These are phyloP conservation scores for Xyrichtys novacula DNA, from an alignment of 2,797 vertebrate genomes.

Conservation along the genomic window DNA sequence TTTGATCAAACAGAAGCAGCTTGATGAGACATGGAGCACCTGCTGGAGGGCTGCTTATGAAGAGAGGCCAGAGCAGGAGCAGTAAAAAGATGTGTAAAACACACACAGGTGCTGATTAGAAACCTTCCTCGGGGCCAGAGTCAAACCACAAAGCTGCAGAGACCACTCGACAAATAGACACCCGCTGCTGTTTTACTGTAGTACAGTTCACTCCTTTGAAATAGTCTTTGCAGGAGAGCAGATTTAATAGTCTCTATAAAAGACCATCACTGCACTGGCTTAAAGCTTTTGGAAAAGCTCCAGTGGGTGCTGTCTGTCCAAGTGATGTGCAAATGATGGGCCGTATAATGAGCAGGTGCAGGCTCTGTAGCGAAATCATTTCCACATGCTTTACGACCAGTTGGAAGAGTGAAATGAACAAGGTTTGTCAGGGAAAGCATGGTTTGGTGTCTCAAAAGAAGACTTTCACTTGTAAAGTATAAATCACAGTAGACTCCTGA, in stretches of 20 bases:
- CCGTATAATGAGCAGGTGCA: conserved; percentile 73
- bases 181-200: conserved; percentile 45
- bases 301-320: conserved; percentile 58
- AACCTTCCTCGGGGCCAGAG: conserved; percentile 29
- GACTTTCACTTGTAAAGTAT: not conserved
- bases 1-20: conserved; percentile 55
- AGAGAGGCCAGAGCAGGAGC: conserved; percentile 60
- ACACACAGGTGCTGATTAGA: conserved; percentile 63
- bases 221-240: conserved; percentile 55
- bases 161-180: conserved; percentile 52
- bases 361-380: conserved; percentile 50
- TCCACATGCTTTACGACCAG: conserved; percentile 55
- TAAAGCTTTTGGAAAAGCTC: conserved; percentile 57
- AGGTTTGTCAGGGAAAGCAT: conserved; percentile 9
- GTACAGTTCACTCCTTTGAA: conserved; percentile 49
- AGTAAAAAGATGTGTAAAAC: conserved; percentile 57
- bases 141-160: conserved; percentile 54
- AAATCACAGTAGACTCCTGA: too few species aligned
- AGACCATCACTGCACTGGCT: conserved; percentile 37
- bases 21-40: conserved; percentile 47
- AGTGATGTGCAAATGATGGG: conserved; percentile 76
- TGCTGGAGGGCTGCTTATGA: conserved; percentile 54
- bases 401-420: conserved; percentile 30
- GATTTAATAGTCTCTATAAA: conserved; percentile 68
- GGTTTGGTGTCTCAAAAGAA: conserved; percentile 21